Conservation (phyloP, 30 jellyfish, hydroid and myxozoan genomes). For the Aurelia coerulea region DNA sequence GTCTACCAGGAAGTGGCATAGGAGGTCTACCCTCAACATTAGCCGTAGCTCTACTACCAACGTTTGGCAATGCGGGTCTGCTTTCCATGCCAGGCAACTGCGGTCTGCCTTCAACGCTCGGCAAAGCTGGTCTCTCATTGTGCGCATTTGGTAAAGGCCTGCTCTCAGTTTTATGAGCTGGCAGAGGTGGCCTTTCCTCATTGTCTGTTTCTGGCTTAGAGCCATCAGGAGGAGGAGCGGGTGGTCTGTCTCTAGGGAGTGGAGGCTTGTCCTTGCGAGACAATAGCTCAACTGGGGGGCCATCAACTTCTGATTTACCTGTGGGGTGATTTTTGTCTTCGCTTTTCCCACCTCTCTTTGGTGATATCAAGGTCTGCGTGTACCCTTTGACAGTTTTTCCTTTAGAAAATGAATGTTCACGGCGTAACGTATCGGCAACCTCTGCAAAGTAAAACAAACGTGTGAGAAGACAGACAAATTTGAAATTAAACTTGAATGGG, state of each 20-base stretch:
- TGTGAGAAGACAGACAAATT: background rate
- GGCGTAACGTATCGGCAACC: slow-evolving; percentile 69
- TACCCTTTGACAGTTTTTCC: slow-evolving; percentile 43
- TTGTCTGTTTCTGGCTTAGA: slow-evolving; percentile 8
- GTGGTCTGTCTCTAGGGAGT: slow-evolving; percentile 72
- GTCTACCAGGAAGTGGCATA: too few relatives aligned
- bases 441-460: slow-evolving; percentile 17
- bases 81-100: too few relatives aligned
- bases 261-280: slow-evolving; percentile 37
- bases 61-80: too few relatives aligned
- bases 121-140: background rate
- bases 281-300: slow-evolving; percentile 7
- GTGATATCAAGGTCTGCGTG: slow-evolving; percentile 35
- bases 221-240: slow-evolving; percentile 72
- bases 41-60: too few relatives aligned
- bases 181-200: slow-evolving; percentile 56
- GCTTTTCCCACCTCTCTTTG: slow-evolving; percentile 6
- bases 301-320: slow-evolving; percentile 5
- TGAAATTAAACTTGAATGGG: background rate
- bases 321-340: background rate
- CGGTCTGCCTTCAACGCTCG: slow-evolving; percentile 2
- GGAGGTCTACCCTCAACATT: too few relatives aligned
- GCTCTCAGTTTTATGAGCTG: too few relatives aligned
- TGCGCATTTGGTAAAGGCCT: slow-evolving; percentile 30
- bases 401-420: slow-evolving; percentile 44